phyloP scores from a whole-genome alignment of 2,797 vertebrate genomes.

The Balearica regulorum region DNA sequence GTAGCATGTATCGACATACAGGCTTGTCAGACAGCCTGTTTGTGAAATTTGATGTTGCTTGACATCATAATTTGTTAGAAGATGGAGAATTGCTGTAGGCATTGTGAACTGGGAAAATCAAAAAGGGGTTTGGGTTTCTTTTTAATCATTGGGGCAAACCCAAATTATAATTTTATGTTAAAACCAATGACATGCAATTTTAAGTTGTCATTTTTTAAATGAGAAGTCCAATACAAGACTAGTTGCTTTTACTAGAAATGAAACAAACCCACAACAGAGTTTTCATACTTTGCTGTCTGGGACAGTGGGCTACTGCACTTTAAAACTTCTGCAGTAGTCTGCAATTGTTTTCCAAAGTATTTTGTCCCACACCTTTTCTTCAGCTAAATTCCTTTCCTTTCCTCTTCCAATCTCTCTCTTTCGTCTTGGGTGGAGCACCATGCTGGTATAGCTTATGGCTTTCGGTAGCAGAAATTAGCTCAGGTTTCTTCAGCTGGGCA shows the following conservation, averaged over 20 bases:
- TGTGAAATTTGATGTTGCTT: constrained; percentile 34
- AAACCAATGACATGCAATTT: neutral
- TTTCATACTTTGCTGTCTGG: neutral
- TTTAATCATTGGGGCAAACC: neutral
- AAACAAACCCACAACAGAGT: neutral
- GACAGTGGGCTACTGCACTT: neutral
- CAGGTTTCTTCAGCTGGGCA: neutral
- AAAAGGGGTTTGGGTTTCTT: neutral
- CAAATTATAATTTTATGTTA: neutral
- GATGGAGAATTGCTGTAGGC: neutral
- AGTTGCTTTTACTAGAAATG: neutral
- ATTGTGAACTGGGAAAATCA: neutral
- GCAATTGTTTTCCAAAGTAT: neutral
- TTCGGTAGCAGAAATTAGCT: neutral
- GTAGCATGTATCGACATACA: neutral
- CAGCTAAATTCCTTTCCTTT: neutral
- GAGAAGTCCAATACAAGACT: neutral
- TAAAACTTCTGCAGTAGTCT: neutral
- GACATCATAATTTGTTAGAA: constrained; percentile 19
- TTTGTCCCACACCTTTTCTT: neutral
- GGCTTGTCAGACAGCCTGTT: neutral
- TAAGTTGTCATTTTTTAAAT: neutral
- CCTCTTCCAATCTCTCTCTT: rapidly evolving
- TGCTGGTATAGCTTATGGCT: neutral
- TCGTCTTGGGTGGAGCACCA: neutral